A percentile compares a stretch with the other conserved stretches of the same genome.
phyloP scores from a whole-genome alignment of 2,888 invertebrate species.

The Troides aeacus region DNA sequence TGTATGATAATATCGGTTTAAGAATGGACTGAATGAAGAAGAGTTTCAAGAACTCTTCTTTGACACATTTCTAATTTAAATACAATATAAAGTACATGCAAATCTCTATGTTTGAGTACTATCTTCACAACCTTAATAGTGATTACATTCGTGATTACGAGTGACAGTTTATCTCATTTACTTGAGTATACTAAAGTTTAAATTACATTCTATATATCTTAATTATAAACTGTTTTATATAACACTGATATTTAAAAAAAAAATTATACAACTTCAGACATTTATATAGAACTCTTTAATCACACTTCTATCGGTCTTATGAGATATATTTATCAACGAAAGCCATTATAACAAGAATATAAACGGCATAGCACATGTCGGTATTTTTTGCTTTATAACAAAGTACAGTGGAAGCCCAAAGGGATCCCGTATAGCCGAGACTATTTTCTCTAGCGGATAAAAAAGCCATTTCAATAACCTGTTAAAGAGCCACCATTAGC shows the following conservation, averaged over 20 bases:
- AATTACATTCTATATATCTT: too few relatives aligned
- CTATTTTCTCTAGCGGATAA: slow-evolving; percentile 32
- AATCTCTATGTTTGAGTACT: too few relatives aligned
- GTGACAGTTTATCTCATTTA: too few relatives aligned
- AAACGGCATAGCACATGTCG: not conserved
- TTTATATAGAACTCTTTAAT: not conserved
- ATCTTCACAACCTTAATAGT: too few relatives aligned
- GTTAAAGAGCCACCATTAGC: slow-evolving; percentile 36
- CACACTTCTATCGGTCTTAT: not conserved
- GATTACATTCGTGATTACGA: too few relatives aligned
- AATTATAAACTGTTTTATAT: too few relatives aligned
- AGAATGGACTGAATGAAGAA: too few relatives aligned
- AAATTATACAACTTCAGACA: not conserved
- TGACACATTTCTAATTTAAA: too few relatives aligned
- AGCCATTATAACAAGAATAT: not conserved
- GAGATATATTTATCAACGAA: not conserved
- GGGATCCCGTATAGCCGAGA: slow-evolving; percentile 7
- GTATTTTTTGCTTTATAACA: slow-evolving; percentile 9
- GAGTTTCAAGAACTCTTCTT: too few relatives aligned
- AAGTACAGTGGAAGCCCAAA: not conserved
- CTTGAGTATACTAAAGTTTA: too few relatives aligned
- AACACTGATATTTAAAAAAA: not conserved
- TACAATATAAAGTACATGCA: too few relatives aligned
- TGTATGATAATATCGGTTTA: not conserved
- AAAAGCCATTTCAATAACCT: slow-evolving; percentile 36